These are phyloP conservation scores for Enhydra lutris DNA, from an alignment of 2,113 vertebrate genomes.

Conservation along the genomic window DNA sequence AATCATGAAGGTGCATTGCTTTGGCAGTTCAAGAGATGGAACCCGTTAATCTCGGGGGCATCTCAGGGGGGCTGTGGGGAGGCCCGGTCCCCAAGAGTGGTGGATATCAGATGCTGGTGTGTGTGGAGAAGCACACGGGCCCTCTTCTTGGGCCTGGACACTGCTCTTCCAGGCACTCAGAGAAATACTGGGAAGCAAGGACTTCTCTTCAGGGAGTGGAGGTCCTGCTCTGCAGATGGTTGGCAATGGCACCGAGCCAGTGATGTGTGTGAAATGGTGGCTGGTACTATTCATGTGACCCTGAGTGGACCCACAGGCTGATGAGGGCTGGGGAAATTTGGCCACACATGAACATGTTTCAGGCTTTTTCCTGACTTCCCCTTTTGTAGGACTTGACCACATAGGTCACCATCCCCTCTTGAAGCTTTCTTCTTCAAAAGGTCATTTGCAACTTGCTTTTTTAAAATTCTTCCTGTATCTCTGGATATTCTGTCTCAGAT, in stretches of 20 bases:
- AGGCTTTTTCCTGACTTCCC: neutral
- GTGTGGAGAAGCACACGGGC: neutral
- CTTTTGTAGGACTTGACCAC: neutral
- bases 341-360: neutral
- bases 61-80: neutral
- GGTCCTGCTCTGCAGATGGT: neutral
- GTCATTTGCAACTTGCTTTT: neutral
- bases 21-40: neutral
- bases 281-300: neutral
- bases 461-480: neutral
- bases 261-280: neutral
- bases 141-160: too few relatives aligned
- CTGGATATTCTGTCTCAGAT: neutral
- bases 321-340: neutral
- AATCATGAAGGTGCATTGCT: neutral
- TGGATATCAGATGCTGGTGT: neutral
- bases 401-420: neutral
- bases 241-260: neutral
- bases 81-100: neutral
- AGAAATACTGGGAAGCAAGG: neutral
- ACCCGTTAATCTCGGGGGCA: rapidly evolving
- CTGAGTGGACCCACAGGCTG: neutral
- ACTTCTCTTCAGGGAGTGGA: neutral
- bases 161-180: neutral
- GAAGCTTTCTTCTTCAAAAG: neutral